phyloP scores from a whole-genome alignment of 2,797 vertebrate genomes.

The Cheirogaleus major region DNA sequence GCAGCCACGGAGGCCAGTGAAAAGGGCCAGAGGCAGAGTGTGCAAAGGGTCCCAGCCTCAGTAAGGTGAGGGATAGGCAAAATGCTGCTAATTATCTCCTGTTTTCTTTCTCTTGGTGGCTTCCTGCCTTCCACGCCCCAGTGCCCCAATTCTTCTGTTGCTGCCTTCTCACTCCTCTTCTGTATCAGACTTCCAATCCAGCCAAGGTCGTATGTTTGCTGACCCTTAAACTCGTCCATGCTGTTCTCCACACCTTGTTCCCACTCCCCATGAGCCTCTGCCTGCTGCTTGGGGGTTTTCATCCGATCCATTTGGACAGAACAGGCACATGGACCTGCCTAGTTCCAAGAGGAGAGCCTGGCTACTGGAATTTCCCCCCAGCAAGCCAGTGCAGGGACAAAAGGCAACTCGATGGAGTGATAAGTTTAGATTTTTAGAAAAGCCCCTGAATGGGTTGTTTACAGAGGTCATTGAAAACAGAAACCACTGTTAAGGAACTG shows the following conservation, averaged over 20 bases:
- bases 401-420: background rate
- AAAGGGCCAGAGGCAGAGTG: background rate
- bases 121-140: background rate
- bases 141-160: background rate
- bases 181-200: background rate
- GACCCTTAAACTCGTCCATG: background rate
- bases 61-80: background rate
- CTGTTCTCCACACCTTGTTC: background rate
- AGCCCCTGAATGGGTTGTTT: background rate
- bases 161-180: background rate
- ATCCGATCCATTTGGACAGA: background rate
- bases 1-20: background rate
- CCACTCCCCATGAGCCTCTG: background rate
- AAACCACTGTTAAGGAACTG: background rate
- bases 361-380: background rate
- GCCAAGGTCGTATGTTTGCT: background rate
- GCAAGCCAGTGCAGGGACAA: background rate
- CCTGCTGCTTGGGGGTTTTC: background rate
- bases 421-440: constrained; percentile 1
- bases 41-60: background rate
- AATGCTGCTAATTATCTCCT: background rate
- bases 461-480: constrained; percentile 26
- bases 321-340: fast-evolving
- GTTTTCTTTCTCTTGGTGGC: background rate
- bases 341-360: background rate